Percentiles rank a stretch among this genome's conserved stretches.
phyloP scores from a whole-genome alignment of 2,113 vertebrate genomes.

The Notarius quadriscutis region DNA sequence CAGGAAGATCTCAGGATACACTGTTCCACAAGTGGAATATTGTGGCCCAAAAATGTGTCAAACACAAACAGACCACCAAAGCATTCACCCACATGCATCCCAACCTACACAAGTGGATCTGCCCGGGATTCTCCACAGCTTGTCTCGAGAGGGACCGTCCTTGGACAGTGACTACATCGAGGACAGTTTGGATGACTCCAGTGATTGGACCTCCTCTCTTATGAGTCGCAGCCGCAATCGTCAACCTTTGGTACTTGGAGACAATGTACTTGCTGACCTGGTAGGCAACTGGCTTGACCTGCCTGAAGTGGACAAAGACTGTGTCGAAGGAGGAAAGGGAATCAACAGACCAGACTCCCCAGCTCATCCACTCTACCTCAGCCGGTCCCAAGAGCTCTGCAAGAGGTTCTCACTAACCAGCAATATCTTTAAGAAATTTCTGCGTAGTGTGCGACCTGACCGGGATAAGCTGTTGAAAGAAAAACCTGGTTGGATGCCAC shows the following conservation, averaged over 20 bases:
- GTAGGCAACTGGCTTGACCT: slow-evolving; percentile 97
- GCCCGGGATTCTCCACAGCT: slow-evolving; percentile 67
- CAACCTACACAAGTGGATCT: slow-evolving; percentile 61
- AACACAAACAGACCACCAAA: slow-evolving; percentile 54
- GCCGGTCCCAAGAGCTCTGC: slow-evolving; percentile 85
- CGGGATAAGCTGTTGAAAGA: slow-evolving; percentile 90
- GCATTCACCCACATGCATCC: neutral
- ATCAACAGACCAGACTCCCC: slow-evolving; percentile 66
- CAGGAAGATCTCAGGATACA: slow-evolving; percentile 61
- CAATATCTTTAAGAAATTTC: slow-evolving; percentile 94
- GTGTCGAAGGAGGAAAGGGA: slow-evolving; percentile 38
- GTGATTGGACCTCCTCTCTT: slow-evolving; percentile 92
- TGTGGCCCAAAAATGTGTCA: slow-evolving; percentile 63
- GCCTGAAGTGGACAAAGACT: slow-evolving; percentile 85
- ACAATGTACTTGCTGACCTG: slow-evolving; percentile 93
- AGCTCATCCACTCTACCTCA: slow-evolving; percentile 64
- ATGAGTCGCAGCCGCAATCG: slow-evolving; percentile 91
- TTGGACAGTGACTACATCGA: slow-evolving; percentile 69
- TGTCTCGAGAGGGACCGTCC: slow-evolving; percentile 72
- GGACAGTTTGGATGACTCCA: slow-evolving; percentile 74
- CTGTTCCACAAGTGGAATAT: slow-evolving; percentile 63
- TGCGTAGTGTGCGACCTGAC: slow-evolving; percentile 89
- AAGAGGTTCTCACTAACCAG: slow-evolving; percentile 88
- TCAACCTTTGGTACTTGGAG: slow-evolving; percentile 90
- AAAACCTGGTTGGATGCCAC: slow-evolving; percentile 85